Conservation (phyloP, 1,140 invertebrate species). For the Drosophila prosaltans region DNA sequence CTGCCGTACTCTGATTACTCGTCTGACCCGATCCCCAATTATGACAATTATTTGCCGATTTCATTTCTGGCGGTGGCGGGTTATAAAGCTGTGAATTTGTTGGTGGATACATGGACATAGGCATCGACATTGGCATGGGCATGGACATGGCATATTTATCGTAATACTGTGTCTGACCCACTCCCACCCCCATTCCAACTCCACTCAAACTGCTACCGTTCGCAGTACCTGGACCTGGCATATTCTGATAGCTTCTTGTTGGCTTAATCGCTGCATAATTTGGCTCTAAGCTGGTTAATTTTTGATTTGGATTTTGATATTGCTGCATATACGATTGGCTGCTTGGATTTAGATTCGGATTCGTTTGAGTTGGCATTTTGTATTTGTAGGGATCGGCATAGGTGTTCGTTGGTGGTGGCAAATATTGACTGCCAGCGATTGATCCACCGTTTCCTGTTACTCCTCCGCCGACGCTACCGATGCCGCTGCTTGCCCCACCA, state of each 20-base stretch:
- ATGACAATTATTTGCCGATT: conserved; percentile 51
- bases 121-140: conserved; percentile 56
- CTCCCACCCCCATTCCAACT: neutral
- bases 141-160: conserved; percentile 70
- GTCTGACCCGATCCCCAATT: neutral
- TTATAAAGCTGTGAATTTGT: neutral
- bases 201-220: neutral
- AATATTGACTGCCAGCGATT: conserved; percentile 26
- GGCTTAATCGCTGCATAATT: conserved; percentile 74
- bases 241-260: conserved; percentile 57
- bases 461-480: neutral
- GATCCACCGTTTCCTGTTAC: conserved; percentile 7
- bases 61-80: conserved; percentile 48
- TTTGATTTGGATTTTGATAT: conserved; percentile 36
- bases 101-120: conserved; percentile 43
- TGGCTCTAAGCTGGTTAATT: conserved; percentile 56
- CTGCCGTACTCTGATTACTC: neutral
- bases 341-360: conserved; percentile 9
- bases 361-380: conserved; percentile 45
- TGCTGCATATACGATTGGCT: conserved; percentile 17
- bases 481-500: conserved; percentile 26
- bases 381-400: conserved; percentile 54
- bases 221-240: conserved; percentile 25
- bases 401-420: conserved; percentile 35
- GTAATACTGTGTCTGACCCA: conserved; percentile 47